These are phyloP conservation scores for Epinephelus moara DNA, from an alignment of 2,113 vertebrate genomes.

Conservation along the genomic window DNA sequence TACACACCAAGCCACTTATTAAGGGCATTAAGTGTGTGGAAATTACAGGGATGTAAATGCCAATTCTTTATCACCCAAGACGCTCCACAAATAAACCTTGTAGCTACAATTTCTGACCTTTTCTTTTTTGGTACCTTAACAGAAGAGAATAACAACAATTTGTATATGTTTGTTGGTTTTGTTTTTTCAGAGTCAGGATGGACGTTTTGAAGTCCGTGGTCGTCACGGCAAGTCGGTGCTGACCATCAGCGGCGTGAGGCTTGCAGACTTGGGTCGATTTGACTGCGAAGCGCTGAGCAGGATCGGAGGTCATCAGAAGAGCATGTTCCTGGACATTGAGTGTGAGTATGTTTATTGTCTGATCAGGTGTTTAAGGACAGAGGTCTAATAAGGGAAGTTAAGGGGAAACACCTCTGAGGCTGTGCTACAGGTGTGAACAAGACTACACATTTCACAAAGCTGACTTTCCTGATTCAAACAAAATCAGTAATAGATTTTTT, in stretches of 20 bases:
- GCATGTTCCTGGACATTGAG: conserved; percentile 98
- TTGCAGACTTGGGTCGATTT: conserved; percentile 93
- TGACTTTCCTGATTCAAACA: too few relatives aligned
- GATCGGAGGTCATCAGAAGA: conserved; percentile 97
- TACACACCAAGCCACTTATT: not conserved
- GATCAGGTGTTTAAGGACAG: not conserved
- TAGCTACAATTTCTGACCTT: not conserved
- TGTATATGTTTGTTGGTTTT: not conserved
- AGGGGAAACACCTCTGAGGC: not conserved
- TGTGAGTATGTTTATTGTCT: conserved; percentile 82
- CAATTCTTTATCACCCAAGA: not conserved
- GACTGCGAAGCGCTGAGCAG: conserved; percentile 98
- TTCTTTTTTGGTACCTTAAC: not conserved
- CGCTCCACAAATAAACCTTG: not conserved
- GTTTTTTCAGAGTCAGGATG: conserved; percentile 89
- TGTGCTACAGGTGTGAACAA: too few relatives aligned
- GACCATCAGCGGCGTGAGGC: conserved; percentile 91
- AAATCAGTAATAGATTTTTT: too few relatives aligned
- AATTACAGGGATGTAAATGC: not conserved
- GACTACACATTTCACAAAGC: too few relatives aligned
- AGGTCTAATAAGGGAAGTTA: not conserved
- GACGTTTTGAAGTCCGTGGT: conserved; percentile 93
- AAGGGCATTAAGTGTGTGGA: not conserved
- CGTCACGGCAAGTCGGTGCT: conserved; percentile 92
- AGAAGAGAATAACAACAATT: not conserved